Conservation (phyloP, 1,140 invertebrate genomes). For the Lineus longissimus region DNA sequence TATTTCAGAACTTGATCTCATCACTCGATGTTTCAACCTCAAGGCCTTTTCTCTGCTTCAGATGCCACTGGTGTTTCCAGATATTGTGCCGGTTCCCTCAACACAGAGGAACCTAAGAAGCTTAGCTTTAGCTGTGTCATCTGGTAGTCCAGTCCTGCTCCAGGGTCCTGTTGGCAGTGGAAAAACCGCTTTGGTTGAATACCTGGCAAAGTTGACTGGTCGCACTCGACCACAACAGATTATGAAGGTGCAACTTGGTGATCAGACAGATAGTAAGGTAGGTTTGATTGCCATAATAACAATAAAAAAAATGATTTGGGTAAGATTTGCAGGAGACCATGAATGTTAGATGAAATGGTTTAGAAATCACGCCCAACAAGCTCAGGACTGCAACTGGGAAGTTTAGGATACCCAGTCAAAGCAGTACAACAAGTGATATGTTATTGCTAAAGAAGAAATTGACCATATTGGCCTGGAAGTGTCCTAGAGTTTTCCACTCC, state of each 20-base stretch:
- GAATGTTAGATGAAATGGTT: not conserved
- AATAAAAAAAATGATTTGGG: not conserved
- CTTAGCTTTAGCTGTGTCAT: slow-evolving; percentile 46
- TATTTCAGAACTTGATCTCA: too few relatives aligned
- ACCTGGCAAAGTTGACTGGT: slow-evolving; percentile 77
- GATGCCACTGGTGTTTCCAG: slow-evolving; percentile 3
- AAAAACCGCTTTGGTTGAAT: slow-evolving; percentile 87
- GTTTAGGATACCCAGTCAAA: not conserved
- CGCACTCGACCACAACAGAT: slow-evolving; percentile 54
- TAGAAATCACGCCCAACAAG: not conserved
- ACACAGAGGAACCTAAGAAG: slow-evolving; percentile 36
- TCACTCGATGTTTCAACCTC: too few relatives aligned
- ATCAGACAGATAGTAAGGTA: slow-evolving; percentile 93
- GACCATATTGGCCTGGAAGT: too few relatives aligned
- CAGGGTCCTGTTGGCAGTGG: slow-evolving; percentile 90
- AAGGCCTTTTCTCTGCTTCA: slow-evolving; percentile 3
- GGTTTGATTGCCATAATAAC: not conserved
- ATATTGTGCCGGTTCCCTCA: slow-evolving; percentile 44
- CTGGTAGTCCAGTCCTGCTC: slow-evolving; percentile 67
- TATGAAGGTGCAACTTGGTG: slow-evolving; percentile 86
- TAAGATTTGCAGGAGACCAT: too few relatives aligned
- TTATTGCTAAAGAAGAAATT: too few relatives aligned
- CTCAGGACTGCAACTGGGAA: not conserved
- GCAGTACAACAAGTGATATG: too few relatives aligned
- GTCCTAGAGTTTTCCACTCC: not conserved